phyloP scores from a whole-genome alignment of 92 coral and sea anemone genomes.

The Palythoa caribaeorum region DNA sequence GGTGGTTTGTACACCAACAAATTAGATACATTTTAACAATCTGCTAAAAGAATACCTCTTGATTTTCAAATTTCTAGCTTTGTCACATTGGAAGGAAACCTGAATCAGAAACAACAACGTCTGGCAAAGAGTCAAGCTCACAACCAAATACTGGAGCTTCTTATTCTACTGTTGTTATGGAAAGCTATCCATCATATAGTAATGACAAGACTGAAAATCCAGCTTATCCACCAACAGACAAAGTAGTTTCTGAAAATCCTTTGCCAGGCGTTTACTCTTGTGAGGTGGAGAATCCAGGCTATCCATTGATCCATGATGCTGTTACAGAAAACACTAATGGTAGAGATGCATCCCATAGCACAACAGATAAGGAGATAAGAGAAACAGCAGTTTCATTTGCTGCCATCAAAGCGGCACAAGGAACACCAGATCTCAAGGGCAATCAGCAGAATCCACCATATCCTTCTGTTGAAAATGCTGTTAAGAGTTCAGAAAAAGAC shows the following conservation, averaged over 20 bases:
- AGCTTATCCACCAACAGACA: neutral
- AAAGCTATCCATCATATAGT: neutral
- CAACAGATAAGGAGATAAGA: no score
- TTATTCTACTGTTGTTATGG: neutral
- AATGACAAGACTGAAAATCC: neutral
- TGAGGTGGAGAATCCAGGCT: neutral
- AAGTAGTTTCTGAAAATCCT: neutral
- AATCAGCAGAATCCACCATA: neutral
- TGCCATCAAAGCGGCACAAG: neutral
- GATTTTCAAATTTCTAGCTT: no score
- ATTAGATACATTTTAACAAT: no score
- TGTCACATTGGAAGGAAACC: no score
- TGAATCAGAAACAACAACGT: no score
- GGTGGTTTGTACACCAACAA: no score
- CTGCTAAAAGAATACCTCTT: no score
- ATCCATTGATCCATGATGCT: conserved; percentile 34
- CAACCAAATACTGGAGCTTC: neutral
- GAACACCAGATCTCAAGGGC: neutral
- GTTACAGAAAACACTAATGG: neutral
- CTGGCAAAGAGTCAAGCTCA: no score
- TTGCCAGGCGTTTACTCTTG: neutral
- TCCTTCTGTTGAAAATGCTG: conserved; percentile 24
- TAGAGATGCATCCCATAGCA: no score
- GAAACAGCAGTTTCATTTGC: no score
- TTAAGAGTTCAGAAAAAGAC: neutral